phyloP scores from a whole-genome alignment of 2,113 vertebrate genomes.

The Gymnorhina tibicen region DNA sequence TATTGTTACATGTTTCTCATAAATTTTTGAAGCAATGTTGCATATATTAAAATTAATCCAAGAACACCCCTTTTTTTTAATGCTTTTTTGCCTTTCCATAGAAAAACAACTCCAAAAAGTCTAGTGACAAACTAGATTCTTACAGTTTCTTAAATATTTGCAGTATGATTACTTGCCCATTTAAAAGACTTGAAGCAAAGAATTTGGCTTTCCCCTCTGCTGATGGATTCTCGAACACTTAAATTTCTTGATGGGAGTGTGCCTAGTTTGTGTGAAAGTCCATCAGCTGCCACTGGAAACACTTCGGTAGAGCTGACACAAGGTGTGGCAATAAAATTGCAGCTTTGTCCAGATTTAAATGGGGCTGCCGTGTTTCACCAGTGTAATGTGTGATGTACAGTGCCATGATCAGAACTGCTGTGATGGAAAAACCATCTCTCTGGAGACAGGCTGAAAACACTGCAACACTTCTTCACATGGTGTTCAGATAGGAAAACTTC shows the following conservation, averaged over 20 bases:
- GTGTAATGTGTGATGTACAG: neutral
- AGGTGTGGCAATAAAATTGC: neutral
- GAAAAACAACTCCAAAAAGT: neutral
- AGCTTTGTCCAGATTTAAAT: neutral
- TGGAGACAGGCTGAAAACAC: neutral
- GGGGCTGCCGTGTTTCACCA: neutral
- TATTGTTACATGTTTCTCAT: neutral
- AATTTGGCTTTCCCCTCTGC: neutral
- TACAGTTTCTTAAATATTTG: neutral
- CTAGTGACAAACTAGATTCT: neutral
- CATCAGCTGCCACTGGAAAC: neutral
- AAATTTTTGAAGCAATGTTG: neutral
- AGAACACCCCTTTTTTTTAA: neutral
- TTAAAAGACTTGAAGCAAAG: neutral
- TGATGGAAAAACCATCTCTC: neutral
- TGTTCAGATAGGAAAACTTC: neutral
- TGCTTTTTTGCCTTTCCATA: neutral
- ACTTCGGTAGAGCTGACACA: rapidly evolving
- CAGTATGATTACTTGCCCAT: neutral
- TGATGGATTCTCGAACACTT: neutral
- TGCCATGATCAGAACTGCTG: neutral
- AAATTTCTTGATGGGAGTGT: neutral
- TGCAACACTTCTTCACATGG: neutral
- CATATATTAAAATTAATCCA: neutral
- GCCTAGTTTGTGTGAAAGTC: neutral